phyloP scores from a whole-genome alignment of 2,797 vertebrate genomes.

The Clarias pachynema region DNA sequence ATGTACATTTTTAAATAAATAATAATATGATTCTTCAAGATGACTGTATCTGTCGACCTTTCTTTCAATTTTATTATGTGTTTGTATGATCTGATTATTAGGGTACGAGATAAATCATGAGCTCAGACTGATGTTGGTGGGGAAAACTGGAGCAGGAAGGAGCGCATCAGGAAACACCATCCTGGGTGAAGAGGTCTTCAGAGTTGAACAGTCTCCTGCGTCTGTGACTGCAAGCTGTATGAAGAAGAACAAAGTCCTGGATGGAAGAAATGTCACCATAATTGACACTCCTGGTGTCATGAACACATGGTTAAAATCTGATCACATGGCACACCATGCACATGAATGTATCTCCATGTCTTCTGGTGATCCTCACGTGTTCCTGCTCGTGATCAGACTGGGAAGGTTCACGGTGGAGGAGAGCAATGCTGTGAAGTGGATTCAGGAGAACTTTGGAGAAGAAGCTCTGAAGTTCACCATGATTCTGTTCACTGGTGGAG shows the following conservation, averaged over 20 bases:
- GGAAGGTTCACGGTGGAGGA: constrained; percentile 49
- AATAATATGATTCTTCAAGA: background rate
- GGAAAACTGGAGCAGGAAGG: constrained; percentile 36
- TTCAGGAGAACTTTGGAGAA: constrained; percentile 52
- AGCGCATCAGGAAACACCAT: constrained; percentile 43
- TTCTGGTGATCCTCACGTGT: background rate
- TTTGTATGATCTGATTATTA: background rate
- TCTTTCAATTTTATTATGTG: no score
- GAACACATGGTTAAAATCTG: constrained; percentile 1
- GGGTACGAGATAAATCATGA: background rate
- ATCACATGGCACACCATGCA: background rate
- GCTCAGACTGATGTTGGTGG: constrained; percentile 38
- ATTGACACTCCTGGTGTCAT: constrained; percentile 41
- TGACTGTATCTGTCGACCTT: background rate
- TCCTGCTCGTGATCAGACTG: constrained; percentile 36
- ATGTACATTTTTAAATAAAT: background rate
- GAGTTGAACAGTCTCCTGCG: constrained; percentile 5
- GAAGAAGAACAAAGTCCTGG: background rate
- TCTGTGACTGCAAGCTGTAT: constrained; percentile 18
- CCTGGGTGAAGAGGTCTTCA: constrained; percentile 25
- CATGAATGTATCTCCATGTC: constrained; percentile 13
- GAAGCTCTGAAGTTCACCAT: constrained; percentile 50
- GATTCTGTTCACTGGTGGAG: constrained; percentile 51
- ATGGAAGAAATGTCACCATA: constrained; percentile 22
- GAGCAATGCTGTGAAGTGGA: constrained; percentile 36